Base-by-base conservation (phyloP, 30 jellyfish, hydroid and myxozoan species). In the Sanderia malayensis region DNA sequence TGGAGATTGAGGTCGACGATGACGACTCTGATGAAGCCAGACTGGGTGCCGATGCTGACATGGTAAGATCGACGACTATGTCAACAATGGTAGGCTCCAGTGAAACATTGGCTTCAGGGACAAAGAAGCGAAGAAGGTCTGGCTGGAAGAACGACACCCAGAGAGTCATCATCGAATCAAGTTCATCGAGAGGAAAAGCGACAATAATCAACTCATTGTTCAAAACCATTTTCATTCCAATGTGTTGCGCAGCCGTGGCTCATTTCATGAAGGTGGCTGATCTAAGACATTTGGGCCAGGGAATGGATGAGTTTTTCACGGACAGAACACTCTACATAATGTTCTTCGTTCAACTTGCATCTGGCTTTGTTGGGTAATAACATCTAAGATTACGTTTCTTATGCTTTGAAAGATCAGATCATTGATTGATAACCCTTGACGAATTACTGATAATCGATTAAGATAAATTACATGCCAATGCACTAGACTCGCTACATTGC, bases 121-220 rank as follows among this genome's bases (percentile, higher is more conserved):
- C 84, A 47, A 58, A 58, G n/a, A 67, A 70, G 63, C 70, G 81
- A 29, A 26, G 58, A 23, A 78, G 70, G 63, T 17, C 29, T 24
- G 18, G 53, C 19, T 31, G 76, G 67, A 75, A 76, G 30, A 78
- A 89, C 41, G 97, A 89, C 70, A 82, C 95, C 4, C 83, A 81
- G 59, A 89, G 82, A 55, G 81, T 89, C 33, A 67, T 89, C 17
- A 61, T 74, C 23, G 95, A 89, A 58, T 83, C 95, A 22, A 89
- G 76, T 41, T 81, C 97, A 24, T 74, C 97, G 11, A 83, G 97
- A 17, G 97, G 97, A 24, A 89, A 89, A 70, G 88, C 97, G 11
- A 63, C 94, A 4, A 82, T 89, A 15, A 75, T 89, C 33, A 89
- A 74, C 65, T 81, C 93, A 30, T n/a, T 75, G 19, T 63, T 82